phyloP scores from a whole-genome alignment of 2,888 invertebrate genomes.

The Tolmerus cingulatus region DNA sequence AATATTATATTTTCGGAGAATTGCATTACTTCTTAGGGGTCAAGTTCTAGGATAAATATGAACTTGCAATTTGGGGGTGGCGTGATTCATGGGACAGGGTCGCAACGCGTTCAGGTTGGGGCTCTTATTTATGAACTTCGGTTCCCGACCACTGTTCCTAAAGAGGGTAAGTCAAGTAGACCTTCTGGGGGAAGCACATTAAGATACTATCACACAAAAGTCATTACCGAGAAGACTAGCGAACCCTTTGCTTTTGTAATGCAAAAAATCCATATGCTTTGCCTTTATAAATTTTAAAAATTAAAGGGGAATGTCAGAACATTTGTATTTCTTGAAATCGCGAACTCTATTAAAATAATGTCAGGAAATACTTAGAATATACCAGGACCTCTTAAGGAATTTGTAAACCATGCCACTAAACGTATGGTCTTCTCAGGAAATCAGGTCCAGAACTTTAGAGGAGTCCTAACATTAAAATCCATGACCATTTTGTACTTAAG shows the following conservation, averaged over 20 bases:
- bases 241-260: neutral
- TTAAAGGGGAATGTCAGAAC: neutral
- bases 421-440: no score
- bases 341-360: no score
- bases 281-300: neutral
- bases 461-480: no score
- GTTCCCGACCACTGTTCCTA: neutral
- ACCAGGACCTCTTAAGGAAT: no score
- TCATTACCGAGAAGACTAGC: neutral
- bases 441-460: no score
- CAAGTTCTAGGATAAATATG: slow-evolving; percentile 5
- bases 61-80: neutral
- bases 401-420: no score
- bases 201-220: neutral
- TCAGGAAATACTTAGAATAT: no score
- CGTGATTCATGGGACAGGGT: neutral
- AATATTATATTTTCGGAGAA: slow-evolving; percentile 38
- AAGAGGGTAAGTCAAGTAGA: neutral
- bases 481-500: no score
- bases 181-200: neutral
- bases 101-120: neutral
- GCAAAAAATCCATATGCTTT: neutral
- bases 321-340: no score
- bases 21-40: slow-evolving; percentile 33
- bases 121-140: neutral